Conservation (phyloP, 2,113 vertebrate species). For the Pogonocichla stellata region DNA sequence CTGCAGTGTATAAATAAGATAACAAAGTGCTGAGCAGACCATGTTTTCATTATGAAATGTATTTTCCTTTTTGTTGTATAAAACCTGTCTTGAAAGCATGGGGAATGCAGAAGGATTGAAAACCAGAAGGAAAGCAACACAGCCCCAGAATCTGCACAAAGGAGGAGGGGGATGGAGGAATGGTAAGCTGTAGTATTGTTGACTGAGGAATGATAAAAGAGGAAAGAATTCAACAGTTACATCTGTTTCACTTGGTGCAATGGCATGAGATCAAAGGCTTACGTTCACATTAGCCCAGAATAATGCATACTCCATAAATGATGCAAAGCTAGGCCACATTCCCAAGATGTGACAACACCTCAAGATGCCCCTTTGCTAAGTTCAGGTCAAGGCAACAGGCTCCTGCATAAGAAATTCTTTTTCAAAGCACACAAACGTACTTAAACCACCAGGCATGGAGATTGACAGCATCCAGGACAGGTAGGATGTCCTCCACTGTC, state of each 20-base stretch:
- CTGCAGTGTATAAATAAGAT: conserved; percentile 81
- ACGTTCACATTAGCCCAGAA: conserved; percentile 70
- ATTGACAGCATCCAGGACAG: not conserved
- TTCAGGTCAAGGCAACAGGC: conserved; percentile 66
- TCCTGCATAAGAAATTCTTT: conserved; percentile 21
- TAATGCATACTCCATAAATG: conserved; percentile 70
- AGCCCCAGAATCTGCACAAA: conserved; percentile 72
- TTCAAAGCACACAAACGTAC: conserved; percentile 5
- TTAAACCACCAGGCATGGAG: not conserved
- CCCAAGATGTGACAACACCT: conserved; percentile 68
- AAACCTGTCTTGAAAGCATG: conserved; percentile 71
- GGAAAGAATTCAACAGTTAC: conserved; percentile 67
- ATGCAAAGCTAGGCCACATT: conserved; percentile 71
- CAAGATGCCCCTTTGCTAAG: conserved; percentile 60
- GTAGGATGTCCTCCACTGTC: not conserved
- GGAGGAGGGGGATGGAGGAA: conserved; percentile 69
- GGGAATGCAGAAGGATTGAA: conserved; percentile 68
- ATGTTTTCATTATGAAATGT: conserved; percentile 78
- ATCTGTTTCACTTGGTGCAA: conserved; percentile 70
- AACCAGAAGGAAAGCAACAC: conserved; percentile 66
- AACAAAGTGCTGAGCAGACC: conserved; percentile 79
- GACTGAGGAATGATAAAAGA: conserved; percentile 71
- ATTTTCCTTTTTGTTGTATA: conserved; percentile 73
- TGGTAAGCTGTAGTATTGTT: conserved; percentile 75
- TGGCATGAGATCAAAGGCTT: conserved; percentile 69